Base-by-base conservation (phyloP, 2,113 vertebrate species). In the Shinisaurus crocodilurus region DNA sequence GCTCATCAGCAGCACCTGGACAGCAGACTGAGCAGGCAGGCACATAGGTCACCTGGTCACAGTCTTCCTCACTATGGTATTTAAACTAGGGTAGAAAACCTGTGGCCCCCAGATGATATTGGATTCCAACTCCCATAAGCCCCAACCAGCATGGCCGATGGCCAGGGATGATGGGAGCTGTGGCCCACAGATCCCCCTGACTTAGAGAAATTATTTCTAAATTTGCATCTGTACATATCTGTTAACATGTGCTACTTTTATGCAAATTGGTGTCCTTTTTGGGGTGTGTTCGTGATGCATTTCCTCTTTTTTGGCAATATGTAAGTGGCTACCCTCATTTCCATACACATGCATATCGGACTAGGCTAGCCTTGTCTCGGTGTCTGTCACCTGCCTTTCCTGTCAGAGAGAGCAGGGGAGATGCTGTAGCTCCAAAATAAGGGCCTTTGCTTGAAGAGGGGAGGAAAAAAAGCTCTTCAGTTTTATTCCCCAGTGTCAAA, bases 401-500 rank as follows among this genome's bases (percentile, higher is more conserved):
- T 32, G 1, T 32, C 10, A 15, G 48, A 48, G 70, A 75, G 82
- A 37, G 54, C 5, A 48, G 83, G 76, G 29, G 50, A 91, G 10
- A 45, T 87, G 32, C 54, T 82, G 88, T 63, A 32, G 86, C 20
- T 91, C 27, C 15, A 8, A 16, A 40, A 27, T 93, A 32, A 91
- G 48, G 34, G 77, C 34, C 43, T 91, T 79, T 92, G 75, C 79
- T 86, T 92, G 74, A 1, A 50, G 13, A 27, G 15, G 34, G 57
- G 5, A 25, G 10, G 13, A 15, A 12, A 7, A 54, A 75, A 32
- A 43, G 79, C 69, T 67, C 86, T 90, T 72, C 63, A 82, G 29
- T 40, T 88, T 32, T 79, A 57, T 85, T 92, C 32, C 29, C 82
- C 89, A 65, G 12, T 93, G 81, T 70, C 57, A 7, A n/a, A 57